Percentiles rank a stretch among this genome's conserved stretches.
These are phyloP conservation scores for Trachelus troglodyta DNA, from an alignment of 2,888 invertebrate genomes.

Conservation along the genomic window DNA sequence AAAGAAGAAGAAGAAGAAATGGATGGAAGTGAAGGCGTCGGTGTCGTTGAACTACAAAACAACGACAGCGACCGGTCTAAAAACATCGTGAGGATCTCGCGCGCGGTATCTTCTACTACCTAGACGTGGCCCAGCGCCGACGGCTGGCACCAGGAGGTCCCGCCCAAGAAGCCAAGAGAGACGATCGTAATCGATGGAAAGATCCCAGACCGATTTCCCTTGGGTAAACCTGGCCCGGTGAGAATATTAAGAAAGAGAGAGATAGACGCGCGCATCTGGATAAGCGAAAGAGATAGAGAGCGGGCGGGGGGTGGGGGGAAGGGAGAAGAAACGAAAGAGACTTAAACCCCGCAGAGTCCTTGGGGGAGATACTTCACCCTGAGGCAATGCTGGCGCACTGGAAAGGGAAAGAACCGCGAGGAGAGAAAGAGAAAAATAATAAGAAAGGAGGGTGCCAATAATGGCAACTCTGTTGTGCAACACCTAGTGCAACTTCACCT, in stretches of 20 bases:
- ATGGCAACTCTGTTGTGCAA: not conserved
- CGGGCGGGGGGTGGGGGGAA: not conserved
- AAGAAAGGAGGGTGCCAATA: not conserved
- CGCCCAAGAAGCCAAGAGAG: too few species aligned
- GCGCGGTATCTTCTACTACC: slow-evolving; percentile 12
- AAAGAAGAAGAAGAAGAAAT: slow-evolving; percentile 15
- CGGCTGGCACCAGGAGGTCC: not conserved
- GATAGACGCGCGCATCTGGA: not conserved
- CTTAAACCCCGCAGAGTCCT: not conserved
- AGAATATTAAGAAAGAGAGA: not conserved
- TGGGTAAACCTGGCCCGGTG: not conserved
- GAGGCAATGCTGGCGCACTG: too few species aligned
- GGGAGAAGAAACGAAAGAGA: not conserved
- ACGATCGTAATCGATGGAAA: too few species aligned
- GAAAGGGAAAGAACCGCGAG: not conserved
- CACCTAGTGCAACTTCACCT: not conserved
- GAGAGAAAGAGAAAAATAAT: not conserved
- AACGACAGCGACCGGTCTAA: slow-evolving; percentile 43
- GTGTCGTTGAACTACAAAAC: slow-evolving; percentile 48
- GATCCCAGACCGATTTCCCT: not conserved
- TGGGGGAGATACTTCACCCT: too few species aligned
- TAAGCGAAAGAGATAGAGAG: not conserved
- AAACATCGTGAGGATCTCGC: slow-evolving; percentile 36
- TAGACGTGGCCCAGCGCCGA: slow-evolving; percentile 9
- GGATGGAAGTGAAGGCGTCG: slow-evolving; percentile 17